Evolutionary conservation across 2,797 vertebrate genomes (phyloP).

Genomic region (Passerculus sandwichensis): DNA sequence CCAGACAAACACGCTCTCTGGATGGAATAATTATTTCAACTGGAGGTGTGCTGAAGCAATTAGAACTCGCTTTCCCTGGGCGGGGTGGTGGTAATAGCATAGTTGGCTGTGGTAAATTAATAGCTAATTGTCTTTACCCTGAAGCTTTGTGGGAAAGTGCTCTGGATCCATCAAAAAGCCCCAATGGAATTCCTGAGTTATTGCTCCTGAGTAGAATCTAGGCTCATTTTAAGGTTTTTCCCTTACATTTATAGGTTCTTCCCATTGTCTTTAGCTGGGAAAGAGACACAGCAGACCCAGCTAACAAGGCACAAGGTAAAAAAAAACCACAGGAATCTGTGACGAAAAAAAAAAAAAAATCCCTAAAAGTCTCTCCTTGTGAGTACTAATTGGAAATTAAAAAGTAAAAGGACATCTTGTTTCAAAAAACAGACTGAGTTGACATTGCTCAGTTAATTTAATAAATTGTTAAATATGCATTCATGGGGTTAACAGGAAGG

Average conservation of each 20-base stretch:
- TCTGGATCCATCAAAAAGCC: not conserved
- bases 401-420: not conserved
- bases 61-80: not conserved
- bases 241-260: not conserved
- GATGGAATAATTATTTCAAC: not conserved
- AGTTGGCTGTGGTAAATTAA: not conserved
- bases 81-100: not conserved
- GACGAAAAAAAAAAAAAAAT: not conserved
- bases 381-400: not conserved
- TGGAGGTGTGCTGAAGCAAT: not conserved
- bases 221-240: not conserved
- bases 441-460: not conserved
- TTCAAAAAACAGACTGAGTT: not conserved
- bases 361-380: not conserved
- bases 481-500: not conserved
- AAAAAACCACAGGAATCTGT: not conserved
- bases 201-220: not conserved
- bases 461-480: not conserved
- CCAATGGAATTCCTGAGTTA: not conserved
- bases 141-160: not conserved
- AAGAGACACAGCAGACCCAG: not conserved
- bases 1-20: not conserved
- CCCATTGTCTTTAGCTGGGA: not conserved
- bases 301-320: not conserved
- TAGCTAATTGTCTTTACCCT: not conserved